phyloP scores from a whole-genome alignment of 2,797 vertebrate genomes.

The Melanotaenia maccullochi region DNA sequence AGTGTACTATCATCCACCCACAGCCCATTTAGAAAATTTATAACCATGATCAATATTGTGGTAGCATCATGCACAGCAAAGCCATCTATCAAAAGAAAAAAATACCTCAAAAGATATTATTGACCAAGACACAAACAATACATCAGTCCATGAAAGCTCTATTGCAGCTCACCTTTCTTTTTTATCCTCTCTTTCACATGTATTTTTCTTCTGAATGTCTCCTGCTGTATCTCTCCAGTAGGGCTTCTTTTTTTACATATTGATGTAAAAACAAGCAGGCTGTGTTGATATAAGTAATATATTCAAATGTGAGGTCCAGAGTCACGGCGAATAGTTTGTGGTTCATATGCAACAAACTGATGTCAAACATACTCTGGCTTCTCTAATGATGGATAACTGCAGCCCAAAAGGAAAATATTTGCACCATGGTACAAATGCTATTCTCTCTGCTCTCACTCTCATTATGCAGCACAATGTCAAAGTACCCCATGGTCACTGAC shows the following conservation, averaged over 20 bases:
- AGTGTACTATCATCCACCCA: slow-evolving; percentile 45
- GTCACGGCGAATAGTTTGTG: slow-evolving; percentile 21
- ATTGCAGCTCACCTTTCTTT: slow-evolving; percentile 43
- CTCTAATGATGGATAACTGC: slow-evolving; percentile 62
- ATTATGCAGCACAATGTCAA: slow-evolving; percentile 70
- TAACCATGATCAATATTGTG: slow-evolving; percentile 68
- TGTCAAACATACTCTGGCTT: slow-evolving; percentile 52
- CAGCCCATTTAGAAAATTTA: slow-evolving; percentile 56
- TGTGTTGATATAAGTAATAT: slow-evolving; percentile 56
- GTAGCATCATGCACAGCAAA: slow-evolving; percentile 43
- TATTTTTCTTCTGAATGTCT: slow-evolving; percentile 32
- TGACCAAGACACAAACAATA: slow-evolving; percentile 48
- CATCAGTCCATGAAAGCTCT: slow-evolving; percentile 58
- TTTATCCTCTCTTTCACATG: slow-evolving; percentile 3
- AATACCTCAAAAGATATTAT: slow-evolving; percentile 51
- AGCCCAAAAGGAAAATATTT: slow-evolving; percentile 71
- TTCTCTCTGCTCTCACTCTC: slow-evolving; percentile 72
- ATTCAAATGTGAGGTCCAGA: slow-evolving; percentile 48
- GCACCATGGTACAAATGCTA: slow-evolving; percentile 73
- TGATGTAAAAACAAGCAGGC: slow-evolving; percentile 48
- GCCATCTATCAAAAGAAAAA: slow-evolving; percentile 60
- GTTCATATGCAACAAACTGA: slow-evolving; percentile 31
- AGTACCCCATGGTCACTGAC: slow-evolving; percentile 65
- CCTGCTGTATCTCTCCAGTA: slow-evolving; percentile 30
- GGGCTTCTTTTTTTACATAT: slow-evolving; percentile 45